Evolutionary conservation across 2,797 vertebrate species (phyloP).

Genomic region (Pampus argenteus): DNA sequence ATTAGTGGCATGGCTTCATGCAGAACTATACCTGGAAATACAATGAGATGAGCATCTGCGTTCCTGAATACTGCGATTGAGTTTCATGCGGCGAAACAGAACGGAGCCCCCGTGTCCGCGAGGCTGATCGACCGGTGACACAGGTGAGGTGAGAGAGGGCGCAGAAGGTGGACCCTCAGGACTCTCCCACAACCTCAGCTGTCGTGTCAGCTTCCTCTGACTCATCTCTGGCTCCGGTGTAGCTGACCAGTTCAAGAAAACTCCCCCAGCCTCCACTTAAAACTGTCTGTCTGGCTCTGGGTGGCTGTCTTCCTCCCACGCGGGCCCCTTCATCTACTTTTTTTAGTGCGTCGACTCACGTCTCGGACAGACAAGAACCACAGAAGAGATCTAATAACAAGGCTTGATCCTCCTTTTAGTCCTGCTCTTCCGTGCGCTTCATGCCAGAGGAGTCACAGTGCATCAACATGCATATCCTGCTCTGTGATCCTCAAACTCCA

Average conservation of each 20-base stretch:
- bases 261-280: constrained; percentile 63
- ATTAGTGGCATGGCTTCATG: constrained; percentile 7
- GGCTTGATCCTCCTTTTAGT: constrained; percentile 55
- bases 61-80: constrained; percentile 80
- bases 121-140: constrained; percentile 69
- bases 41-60: constrained; percentile 63
- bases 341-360: constrained; percentile 53
- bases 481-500: constrained; percentile 60
- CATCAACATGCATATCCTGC: constrained; percentile 64
- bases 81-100: constrained; percentile 77
- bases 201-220: constrained; percentile 79
- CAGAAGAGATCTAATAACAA: constrained; percentile 45
- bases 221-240: constrained; percentile 73
- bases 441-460: constrained; percentile 63
- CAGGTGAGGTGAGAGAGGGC: constrained; percentile 63
- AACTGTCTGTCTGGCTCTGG: constrained; percentile 51
- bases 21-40: constrained; percentile 69
- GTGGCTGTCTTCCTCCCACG: constrained; percentile 62
- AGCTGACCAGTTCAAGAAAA: constrained; percentile 55
- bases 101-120: constrained; percentile 57
- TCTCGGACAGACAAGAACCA: constrained; percentile 34
- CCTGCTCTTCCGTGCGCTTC: constrained; percentile 33
- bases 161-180: constrained; percentile 62
- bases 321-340: constrained; percentile 59
- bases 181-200: constrained; percentile 76